Conservation (phyloP, 2,797 vertebrate species). For the Masticophis lateralis region DNA sequence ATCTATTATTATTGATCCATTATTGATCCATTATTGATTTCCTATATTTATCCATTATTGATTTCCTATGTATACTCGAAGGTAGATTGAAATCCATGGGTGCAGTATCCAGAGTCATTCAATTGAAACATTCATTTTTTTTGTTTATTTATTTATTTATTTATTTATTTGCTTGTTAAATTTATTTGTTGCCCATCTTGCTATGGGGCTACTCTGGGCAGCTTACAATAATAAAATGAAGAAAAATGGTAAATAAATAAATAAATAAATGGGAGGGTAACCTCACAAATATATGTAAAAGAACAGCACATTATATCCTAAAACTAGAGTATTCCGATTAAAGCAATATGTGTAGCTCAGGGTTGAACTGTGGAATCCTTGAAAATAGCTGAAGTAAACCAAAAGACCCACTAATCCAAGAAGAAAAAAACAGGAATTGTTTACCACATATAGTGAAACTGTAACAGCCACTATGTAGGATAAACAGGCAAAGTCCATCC, state of each 20-base stretch:
- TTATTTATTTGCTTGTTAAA: too few relatives aligned
- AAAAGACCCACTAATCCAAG: background rate
- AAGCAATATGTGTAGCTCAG: too few relatives aligned
- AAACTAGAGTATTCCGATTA: constrained; percentile 33
- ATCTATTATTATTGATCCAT: too few relatives aligned
- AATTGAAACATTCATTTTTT: background rate
- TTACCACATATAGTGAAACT: background rate
- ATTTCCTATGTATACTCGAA: background rate
- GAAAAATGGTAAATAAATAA: too few relatives aligned
- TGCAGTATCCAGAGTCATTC: background rate
- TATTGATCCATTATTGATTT: too few relatives aligned
- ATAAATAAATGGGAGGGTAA: background rate
- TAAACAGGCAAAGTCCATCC: background rate
- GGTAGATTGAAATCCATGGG: background rate
- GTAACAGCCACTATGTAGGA: background rate
- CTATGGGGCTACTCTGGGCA: too few relatives aligned
- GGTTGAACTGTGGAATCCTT: background rate
- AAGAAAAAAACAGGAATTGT: background rate
- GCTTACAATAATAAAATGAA: too few relatives aligned
- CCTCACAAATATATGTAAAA: constrained; percentile 36
- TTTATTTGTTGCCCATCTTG: too few relatives aligned
- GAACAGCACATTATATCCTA: constrained; percentile 39
- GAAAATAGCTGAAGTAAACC: background rate
- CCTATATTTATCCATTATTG: background rate
- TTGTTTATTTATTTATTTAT: too few relatives aligned